Evolutionary conservation across 1,140 invertebrate species (phyloP).

Genomic region (Solenopsis invicta): DNA sequence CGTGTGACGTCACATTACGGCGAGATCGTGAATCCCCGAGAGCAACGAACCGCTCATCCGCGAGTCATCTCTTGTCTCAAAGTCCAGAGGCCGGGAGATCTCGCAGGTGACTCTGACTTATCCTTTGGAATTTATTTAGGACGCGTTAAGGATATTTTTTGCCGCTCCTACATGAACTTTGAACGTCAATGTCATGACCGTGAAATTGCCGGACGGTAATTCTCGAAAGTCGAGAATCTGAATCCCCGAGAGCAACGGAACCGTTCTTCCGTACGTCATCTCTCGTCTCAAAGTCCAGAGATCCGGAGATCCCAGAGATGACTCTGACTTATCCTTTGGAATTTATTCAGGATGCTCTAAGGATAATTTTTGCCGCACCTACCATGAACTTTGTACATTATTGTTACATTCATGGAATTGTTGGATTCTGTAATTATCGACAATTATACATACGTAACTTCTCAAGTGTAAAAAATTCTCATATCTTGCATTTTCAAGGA

Average conservation of each 20-base stretch:
- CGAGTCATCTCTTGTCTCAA: conserved; percentile 24
- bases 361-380: background rate
- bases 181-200: background rate
- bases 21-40: conserved; percentile 26
- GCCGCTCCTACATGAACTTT: background rate
- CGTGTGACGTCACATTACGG: conserved; percentile 36
- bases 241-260: no score
- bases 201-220: background rate
- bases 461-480: background rate
- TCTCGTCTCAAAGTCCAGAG: conserved; percentile 33
- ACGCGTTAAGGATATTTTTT: background rate
- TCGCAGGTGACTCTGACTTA: background rate
- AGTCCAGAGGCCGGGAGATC: conserved; percentile 4
- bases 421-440: background rate
- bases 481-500: no score
- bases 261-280: background rate
- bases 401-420: background rate
- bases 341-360: background rate
- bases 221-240: background rate
- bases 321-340: background rate
- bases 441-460: background rate
- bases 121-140: background rate
- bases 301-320: background rate
- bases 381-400: background rate
- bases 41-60: conserved; percentile 46